Base-by-base conservation (phyloP, 1,140 invertebrate species). In the Papilio polyxenes region DNA sequence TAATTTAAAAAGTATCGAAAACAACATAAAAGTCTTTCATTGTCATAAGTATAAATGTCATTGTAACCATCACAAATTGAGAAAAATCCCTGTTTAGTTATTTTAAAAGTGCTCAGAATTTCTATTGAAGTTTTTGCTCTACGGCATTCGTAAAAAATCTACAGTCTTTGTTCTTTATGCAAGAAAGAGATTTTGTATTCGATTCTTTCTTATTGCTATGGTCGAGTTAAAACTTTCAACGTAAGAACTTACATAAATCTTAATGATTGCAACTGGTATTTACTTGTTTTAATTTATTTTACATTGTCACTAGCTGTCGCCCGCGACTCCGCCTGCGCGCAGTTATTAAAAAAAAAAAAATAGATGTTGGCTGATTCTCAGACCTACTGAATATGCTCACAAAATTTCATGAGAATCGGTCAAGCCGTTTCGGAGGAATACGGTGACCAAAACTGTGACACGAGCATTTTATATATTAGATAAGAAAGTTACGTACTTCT, bases 171-270 rank as follows among this genome's bases (percentile, higher is more conserved):
- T 62, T 62, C 59, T 69, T 69, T 37, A 69, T 37, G 17, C 31
- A 69, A 69, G 65, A 69, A 69, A 69, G 31, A 69, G 65, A 69
- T 37, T 69, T 69, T 69, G 65, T 69, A 69, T 69, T 37, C 31
- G 65, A 69, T 15, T 37, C 31, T 15, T 69, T 69, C 65, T 69
- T 65, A 65, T 69, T 69, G 31, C 31, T 13, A 23, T 37, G 5
- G 31, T 20, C 10, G 65, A 23, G 31, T 3, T 69, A 37, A 69
- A 69, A 69, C 65, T 69, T 69, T 69, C 23, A 69, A 31, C 65
- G 11, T 37, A 13, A 37, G 8, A 65, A 37, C 59, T 65, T 65
- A n/a, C 5, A 69, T 69, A 15, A 69, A 69, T 69, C 23, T 65
- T 65, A 69, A 69, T 69, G 10, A 20, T 37, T 69, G 13, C 59